Evolutionary conservation across 1,140 invertebrate species (phyloP).

Genomic region (Papilio polytes): DNA sequence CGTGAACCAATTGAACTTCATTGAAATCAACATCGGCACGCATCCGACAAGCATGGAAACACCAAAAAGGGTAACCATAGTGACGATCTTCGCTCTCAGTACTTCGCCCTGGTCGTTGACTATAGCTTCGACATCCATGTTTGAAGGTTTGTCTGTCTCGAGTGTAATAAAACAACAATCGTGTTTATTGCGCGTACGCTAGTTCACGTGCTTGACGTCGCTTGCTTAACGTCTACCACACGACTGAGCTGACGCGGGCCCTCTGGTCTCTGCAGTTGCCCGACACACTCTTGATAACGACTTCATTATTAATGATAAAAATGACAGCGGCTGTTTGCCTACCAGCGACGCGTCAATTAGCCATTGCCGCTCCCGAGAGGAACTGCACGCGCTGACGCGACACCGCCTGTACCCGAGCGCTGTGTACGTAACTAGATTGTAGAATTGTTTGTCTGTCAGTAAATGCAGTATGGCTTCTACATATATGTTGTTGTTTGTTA

Average conservation of each 20-base stretch:
- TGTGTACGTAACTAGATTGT: conserved; percentile 22
- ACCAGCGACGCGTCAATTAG: conserved; percentile 52
- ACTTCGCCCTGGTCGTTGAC: conserved; percentile 50
- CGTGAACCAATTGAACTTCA: conserved; percentile 86
- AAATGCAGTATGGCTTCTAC: conserved; percentile 1
- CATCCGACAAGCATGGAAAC: conserved; percentile 89
- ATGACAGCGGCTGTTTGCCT: conserved; percentile 60
- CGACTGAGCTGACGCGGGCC: conserved; percentile 63
- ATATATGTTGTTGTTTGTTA: conserved; percentile 35
- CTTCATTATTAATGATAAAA: conserved; percentile 75
- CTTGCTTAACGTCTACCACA: conserved; percentile 47
- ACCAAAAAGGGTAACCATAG: conserved; percentile 88
- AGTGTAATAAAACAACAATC: conserved; percentile 11
- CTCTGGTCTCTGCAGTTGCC: conserved; percentile 51
- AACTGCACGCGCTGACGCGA: conserved; percentile 22
- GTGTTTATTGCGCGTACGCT: not conserved
- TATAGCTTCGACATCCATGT: conserved; percentile 51
- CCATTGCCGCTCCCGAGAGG: conserved; percentile 40
- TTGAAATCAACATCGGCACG: conserved; percentile 87
- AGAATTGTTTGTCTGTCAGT: conserved; percentile 30
- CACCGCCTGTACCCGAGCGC: not conserved
- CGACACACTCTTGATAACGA: conserved; percentile 68
- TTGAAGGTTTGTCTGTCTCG: conserved; percentile 49
- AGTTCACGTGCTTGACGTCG: conserved; percentile 44
- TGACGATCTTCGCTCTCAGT: conserved; percentile 87